phyloP scores from a whole-genome alignment of 2,797 vertebrate species.

The Onychomys torridus region DNA sequence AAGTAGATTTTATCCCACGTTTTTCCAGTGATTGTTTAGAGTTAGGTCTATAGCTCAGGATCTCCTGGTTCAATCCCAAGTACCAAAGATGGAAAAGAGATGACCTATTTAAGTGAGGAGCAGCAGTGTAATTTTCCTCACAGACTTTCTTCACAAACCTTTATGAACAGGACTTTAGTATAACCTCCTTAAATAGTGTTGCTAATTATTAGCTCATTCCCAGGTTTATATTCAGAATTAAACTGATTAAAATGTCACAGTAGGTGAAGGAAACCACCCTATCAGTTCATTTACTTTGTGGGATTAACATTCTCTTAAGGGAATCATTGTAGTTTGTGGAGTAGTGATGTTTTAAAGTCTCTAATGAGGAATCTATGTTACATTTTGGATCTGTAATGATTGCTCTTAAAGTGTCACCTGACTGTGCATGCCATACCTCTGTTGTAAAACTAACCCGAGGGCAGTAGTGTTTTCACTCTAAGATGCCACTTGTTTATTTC shows the following conservation, averaged over 20 bases:
- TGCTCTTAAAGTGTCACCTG: conserved; percentile 7
- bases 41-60: background rate
- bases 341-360: conserved; percentile 35
- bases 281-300: conserved; percentile 43
- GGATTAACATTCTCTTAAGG: conserved; percentile 9
- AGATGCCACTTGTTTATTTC: background rate
- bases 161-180: conserved; percentile 11
- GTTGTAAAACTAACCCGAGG: background rate
- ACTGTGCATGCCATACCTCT: conserved; percentile 13
- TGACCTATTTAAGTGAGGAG: conserved; percentile 38
- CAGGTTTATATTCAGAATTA: conserved; percentile 58
- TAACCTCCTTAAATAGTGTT: background rate
- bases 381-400: conserved; percentile 1
- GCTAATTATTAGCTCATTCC: background rate
- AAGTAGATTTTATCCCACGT: background rate
- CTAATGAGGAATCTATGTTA: background rate
- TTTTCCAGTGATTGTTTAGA: background rate
- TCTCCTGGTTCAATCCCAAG: background rate
- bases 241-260: conserved; percentile 32
- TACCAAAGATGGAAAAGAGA: background rate
- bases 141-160: conserved; percentile 26
- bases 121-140: background rate
- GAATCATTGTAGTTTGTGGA: conserved; percentile 32
- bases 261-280: conserved; percentile 1
- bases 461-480: conserved; percentile 29